Evolutionary conservation across 1,140 invertebrate genomes (phyloP).

Genomic region (Tetraneura akinire): DNA sequence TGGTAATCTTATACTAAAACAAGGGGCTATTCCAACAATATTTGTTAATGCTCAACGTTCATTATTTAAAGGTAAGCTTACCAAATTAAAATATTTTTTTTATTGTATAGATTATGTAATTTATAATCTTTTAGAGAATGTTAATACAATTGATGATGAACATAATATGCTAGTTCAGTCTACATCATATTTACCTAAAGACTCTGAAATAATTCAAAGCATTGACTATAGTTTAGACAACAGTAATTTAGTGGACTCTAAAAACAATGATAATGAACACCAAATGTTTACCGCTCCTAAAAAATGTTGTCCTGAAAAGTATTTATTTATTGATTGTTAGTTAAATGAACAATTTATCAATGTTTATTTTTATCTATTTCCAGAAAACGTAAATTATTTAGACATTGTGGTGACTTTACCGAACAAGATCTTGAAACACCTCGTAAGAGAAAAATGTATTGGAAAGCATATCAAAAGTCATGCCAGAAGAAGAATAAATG

Average conservation of each 20-base stretch:
- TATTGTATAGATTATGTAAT: not conserved
- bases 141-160: not conserved
- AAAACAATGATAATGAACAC: not conserved
- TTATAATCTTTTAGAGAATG: not conserved
- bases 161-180: not conserved
- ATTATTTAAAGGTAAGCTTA: not conserved
- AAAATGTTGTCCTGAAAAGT: not conserved
- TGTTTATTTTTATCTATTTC: not conserved
- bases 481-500: not conserved
- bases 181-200: not conserved
- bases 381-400: not conserved
- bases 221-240: not conserved
- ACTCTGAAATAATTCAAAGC: not conserved
- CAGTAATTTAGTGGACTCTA: not conserved
- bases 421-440: not conserved
- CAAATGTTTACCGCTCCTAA: not conserved
- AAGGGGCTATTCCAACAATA: not conserved
- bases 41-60: not conserved
- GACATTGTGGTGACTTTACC: not conserved
- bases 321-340: not conserved
- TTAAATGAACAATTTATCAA: not conserved
- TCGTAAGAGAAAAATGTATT: not conserved
- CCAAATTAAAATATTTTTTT: not conserved
- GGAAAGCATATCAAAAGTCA: not conserved
- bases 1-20: not conserved